Evolutionary conservation across 2,797 vertebrate genomes (phyloP), one percentile per base, ranked within the genome.

Genomic region (Pygocentrus nattereri): DNA sequence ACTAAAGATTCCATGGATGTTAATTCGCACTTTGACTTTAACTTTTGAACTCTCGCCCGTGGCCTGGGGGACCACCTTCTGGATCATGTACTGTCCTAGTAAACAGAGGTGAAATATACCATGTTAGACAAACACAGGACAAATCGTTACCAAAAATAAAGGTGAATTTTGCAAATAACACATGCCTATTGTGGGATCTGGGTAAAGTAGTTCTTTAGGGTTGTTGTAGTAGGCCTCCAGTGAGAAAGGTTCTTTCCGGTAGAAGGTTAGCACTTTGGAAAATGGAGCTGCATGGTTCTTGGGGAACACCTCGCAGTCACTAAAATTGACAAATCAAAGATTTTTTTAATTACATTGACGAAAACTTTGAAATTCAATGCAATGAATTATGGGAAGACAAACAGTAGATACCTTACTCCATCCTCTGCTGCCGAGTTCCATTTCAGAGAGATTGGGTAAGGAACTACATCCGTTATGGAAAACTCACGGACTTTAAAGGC

Each of bases 401-500:
- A 52, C 41, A 13, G 19, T 7, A 80, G 86, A 58, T 93, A 99
- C 98, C 97, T 96, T 71, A 96, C 86, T 68, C 96, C 97, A 59
- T 99, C 98, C 89, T 99, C 98, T 62, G 95, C 96, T n/a, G 96
- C 97, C 0, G 97, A 99, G 91, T 95, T 99, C 98, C 98, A 99
- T 72, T 97, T 96, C 58, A 99, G 89, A 69, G 97, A 99, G 91
- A 99, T 94, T 54, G 98, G 91, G 78, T 96, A 99, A 0, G 96
- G 96, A 30, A 98, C 95, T 78, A 97, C 91, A 84, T 99, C 98
- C 44, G 97, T 98, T 86, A 99, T 99, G 83, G 96, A 99, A 91
- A 99, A 98, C 83, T 99, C 98, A 83, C 97, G 92, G 74, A 99
- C 98, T 97, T 99, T 99, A 91, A 99, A 99, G 10, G 98, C 97